Evolutionary conservation across 2,888 invertebrate species (phyloP).

Genomic region (Drosophila prolongata): DNA sequence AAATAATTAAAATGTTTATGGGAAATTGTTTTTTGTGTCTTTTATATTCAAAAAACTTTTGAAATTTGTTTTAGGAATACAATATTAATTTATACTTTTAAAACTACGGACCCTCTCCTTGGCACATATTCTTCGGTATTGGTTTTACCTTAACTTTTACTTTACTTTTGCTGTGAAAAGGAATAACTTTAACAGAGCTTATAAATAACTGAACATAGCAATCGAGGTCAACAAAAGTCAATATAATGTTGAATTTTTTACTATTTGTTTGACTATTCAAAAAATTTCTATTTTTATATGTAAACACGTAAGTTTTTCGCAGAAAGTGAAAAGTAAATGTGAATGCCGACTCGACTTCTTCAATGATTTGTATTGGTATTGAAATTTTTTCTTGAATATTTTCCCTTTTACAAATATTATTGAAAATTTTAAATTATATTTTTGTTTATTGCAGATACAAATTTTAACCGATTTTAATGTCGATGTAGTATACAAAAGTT

Average conservation of each 20-base stretch:
- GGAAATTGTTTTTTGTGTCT: too few species aligned
- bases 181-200: neutral
- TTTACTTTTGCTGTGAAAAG: neutral
- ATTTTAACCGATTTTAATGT: constrained; percentile 37
- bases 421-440: neutral
- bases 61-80: too few species aligned
- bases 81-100: too few species aligned
- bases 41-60: too few species aligned
- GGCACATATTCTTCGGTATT: too few species aligned
- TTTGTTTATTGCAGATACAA: constrained; percentile 11
- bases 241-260: neutral
- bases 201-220: neutral
- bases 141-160: too few species aligned
- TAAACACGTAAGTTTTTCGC: neutral
- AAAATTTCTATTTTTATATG: neutral
- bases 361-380: neutral
- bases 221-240: constrained; percentile 2
- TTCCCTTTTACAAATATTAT: too few species aligned
- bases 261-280: neutral
- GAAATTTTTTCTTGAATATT: too few species aligned
- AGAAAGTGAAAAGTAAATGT: neutral
- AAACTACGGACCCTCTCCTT: too few species aligned
- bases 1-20: too few species aligned
- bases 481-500: constrained; percentile 4
- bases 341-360: neutral